Conservation (phyloP, 2,113 vertebrate species). For the Mugil cephalus region DNA sequence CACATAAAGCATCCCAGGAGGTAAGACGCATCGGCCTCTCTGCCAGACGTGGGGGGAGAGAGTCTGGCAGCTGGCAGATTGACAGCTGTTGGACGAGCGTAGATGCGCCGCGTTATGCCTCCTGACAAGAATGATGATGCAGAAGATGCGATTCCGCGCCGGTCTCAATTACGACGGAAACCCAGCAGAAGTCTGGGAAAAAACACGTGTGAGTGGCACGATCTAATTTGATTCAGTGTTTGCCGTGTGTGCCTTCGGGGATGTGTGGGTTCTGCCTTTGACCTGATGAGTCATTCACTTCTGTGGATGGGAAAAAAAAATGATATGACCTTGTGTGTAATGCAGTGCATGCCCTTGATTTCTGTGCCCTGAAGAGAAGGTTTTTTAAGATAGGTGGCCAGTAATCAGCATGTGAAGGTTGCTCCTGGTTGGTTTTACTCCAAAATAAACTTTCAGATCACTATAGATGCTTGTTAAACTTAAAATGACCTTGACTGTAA, state of each 20-base stretch:
- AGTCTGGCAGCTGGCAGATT: conserved; percentile 38
- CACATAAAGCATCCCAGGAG: conserved; percentile 23
- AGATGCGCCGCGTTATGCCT: conserved; percentile 27
- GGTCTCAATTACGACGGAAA: conserved; percentile 27
- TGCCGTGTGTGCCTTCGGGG: conserved; percentile 21
- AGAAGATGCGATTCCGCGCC: not conserved
- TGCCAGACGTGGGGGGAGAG: conserved; percentile 24
- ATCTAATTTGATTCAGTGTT: conserved; percentile 49
- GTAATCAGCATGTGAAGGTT: not conserved
- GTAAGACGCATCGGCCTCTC: conserved; percentile 20
- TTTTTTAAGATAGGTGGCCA: too few relatives aligned
- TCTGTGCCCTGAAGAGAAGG: too few relatives aligned
- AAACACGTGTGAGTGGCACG: not conserved
- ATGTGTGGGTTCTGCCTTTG: conserved; percentile 12
- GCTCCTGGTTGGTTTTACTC: not conserved
- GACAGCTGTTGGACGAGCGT: conserved; percentile 51
- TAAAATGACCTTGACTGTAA: conserved; percentile 16
- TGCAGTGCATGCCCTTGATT: conserved; percentile 7
- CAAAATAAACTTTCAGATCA: not conserved
- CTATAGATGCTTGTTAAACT: not conserved
- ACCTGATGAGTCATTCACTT: conserved; percentile 46
- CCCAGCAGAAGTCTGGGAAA: not conserved
- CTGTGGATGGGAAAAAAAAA: conserved; percentile 3
- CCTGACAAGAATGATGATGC: conserved; percentile 14
- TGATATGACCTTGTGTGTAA: not conserved